These are phyloP conservation scores for Cistogaster globosa DNA, from an alignment of 2,888 invertebrate species.

Conservation along the genomic window DNA sequence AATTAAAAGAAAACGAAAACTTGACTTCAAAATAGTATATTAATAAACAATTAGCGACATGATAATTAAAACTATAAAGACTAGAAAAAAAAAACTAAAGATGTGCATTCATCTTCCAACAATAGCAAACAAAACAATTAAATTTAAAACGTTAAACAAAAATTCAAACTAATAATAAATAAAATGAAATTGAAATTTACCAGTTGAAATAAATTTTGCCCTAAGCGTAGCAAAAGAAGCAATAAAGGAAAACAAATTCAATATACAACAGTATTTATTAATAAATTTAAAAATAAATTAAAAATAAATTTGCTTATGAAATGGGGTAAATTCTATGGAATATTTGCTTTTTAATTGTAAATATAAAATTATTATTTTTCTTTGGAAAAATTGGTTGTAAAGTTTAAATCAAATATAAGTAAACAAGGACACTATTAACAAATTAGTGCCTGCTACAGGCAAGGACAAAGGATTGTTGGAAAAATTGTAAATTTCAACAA, in stretches of 20 bases:
- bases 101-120: not conserved
- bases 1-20: not conserved
- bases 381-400: no score
- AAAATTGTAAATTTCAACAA: no score
- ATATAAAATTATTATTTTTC: no score
- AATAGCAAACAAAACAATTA: constrained; percentile 18
- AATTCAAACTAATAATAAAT: not conserved
- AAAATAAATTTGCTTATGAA: constrained; percentile 38
- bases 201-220: not conserved
- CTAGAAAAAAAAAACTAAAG: not conserved
- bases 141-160: no score
- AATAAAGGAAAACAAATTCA: not conserved
- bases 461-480: no score
- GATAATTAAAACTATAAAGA: constrained; percentile 33
- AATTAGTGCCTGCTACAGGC: no score
- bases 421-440: no score
- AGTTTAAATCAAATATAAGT: no score
- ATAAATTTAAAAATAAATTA: constrained; percentile 43
- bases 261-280: constrained; percentile 56
- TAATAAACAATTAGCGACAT: constrained; percentile 62
- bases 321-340: not conserved
- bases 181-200: not conserved
- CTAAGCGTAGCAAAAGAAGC: not conserved
- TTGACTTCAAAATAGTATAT: constrained; percentile 38
- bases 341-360: no score